Base-by-base conservation (phyloP, 2,113 vertebrate genomes). In the Thamnaconus septentrionalis region DNA sequence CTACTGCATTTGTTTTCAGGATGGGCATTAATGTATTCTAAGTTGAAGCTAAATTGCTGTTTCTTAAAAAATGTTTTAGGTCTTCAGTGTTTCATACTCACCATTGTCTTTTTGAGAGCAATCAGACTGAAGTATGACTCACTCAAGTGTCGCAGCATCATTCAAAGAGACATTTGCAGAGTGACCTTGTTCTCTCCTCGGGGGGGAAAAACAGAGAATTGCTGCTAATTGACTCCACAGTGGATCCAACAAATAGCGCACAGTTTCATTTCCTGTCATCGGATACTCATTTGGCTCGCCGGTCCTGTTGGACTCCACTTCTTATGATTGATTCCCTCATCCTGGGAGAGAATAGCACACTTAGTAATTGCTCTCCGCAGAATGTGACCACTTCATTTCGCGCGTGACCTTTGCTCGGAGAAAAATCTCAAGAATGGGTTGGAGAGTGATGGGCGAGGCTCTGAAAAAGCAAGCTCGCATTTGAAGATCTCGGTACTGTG, bases 321-420 rank as follows among this genome's bases (percentile, higher is more conserved):
- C 18, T 81, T 81, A 59, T 87, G 84, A 81, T 86, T 71, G 78
- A 84, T 86, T 82, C 75, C 31, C 61, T 82, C 50, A 39, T 80
- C 44, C 45, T 53, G 43, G 56, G 54, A 18, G 72, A 71, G 55
- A 85, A 80, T 69, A 59, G 50, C 53, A 52, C 51, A 68, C 57
- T 77, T 74, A 64, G 84, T 88, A 80, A 85, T 82, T 78, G 64
- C 43, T 48, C 65, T 69, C 9, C 53, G 61, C 67, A 52, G 71
- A 86, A 68, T 79, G 67, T 68, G 56, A 61, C 67, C 42, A 41
- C 53, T 77, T 81, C 51, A 77, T 78, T 62, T 75, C 40, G 63
- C 10, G 59, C 63, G 59, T 83, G 78, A 76, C 81, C 82, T 85
- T 87, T 74, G 58, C 58, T 71, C 70, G 4, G 49, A 53, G 56